Base-by-base conservation (phyloP, 2,113 vertebrate genomes). In the Strigops habroptila region DNA sequence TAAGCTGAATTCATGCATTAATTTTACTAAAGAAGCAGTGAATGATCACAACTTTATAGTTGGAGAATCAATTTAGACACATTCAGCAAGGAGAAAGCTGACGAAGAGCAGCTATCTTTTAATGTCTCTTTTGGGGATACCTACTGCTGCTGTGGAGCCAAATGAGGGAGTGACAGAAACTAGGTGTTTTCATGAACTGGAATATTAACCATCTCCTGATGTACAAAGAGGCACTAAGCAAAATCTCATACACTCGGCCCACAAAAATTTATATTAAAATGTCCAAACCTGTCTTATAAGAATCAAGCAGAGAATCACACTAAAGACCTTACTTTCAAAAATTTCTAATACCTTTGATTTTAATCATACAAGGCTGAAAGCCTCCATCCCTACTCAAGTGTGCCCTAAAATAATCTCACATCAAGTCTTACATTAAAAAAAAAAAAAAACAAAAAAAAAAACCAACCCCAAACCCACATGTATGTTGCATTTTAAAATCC, bases 391-490 rank as follows among this genome's bases (percentile, higher is more conserved):
- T 51, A 82, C 1, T 3, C 5, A 35, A 11, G 73, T 74, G 63
- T 90, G 12, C 16, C 18, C 31, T 84, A 63, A 80, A 55, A 77
- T 24, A 63, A 73, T 63, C 28, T 80, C 41, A 67, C 7, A 33
- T 41, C 11, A 60, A 21, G 15, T 46, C 81, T 49, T 30, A 49
- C 18, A 83, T 15, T 16, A 24, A 59, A 59, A 59, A 35, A 35
- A 59, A 3, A n/a, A 23, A n/a, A 23, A n/a, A 59, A 53, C 43
- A 31, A 57, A n/a, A 23, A 59, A 59, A 59, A 13, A 59, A 59
- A 22, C 13, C 15, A 35, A 53, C 33, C 49, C 39, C 68, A n/a
- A 69, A 53, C 2, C 2, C 1, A 4, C 2, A 3, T 3, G 7
- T 18, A 73, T 14, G 7, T 35, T 44, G 51, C 39, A 82, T 35